Percentiles rank a stretch among this genome's conserved stretches.
Evolutionary conservation across 2,113 vertebrate genomes (phyloP).

Genomic region (Phylloscopus trochilus): DNA sequence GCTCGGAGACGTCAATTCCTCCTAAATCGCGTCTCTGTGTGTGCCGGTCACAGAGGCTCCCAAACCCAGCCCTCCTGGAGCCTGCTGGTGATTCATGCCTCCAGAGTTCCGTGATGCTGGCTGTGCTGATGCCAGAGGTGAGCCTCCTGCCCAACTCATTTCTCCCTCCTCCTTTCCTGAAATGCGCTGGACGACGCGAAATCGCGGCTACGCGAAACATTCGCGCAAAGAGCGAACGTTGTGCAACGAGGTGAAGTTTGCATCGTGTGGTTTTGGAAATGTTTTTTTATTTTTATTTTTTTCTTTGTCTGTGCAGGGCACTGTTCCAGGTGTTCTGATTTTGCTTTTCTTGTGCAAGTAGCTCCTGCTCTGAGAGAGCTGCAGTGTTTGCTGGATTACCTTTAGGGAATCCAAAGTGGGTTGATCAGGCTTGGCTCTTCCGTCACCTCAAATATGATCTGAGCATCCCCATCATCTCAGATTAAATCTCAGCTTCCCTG

Average conservation of each 20-base stretch:
- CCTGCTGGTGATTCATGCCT: neutral
- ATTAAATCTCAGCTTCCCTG: neutral
- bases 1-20: conserved; percentile 16
- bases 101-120: neutral
- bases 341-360: neutral
- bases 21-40: neutral
- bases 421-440: neutral
- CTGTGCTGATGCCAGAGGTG: neutral
- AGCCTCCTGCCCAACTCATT: accelerated
- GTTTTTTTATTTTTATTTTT: neutral
- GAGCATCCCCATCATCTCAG: neutral
- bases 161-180: neutral
- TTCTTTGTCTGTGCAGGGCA: neutral
- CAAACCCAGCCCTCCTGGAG: conserved; percentile 10
- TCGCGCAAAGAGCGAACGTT: neutral
- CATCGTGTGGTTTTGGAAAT: neutral
- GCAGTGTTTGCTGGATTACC: neutral
- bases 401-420: neutral
- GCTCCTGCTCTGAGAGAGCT: neutral
- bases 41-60: conserved; percentile 9
- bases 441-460: neutral
- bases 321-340: neutral
- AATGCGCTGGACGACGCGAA: accelerated
- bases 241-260: neutral
- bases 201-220: neutral